Base-by-base conservation (phyloP, 2,797 vertebrate genomes). In the Merluccius polli region DNA sequence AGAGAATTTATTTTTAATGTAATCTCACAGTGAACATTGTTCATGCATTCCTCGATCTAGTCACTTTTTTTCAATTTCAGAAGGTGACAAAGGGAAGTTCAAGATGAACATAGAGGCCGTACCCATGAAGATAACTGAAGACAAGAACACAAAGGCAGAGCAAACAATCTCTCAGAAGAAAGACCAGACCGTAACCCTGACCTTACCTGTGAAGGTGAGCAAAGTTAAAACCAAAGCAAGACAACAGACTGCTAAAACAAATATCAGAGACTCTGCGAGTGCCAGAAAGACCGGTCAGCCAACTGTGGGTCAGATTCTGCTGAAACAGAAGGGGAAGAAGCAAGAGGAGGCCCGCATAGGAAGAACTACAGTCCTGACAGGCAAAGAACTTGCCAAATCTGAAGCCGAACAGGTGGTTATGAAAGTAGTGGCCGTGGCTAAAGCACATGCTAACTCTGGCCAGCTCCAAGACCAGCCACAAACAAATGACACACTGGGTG, bases 401-500 rank as follows among this genome's bases (percentile, higher is more conserved):
- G 80, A 87, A 4, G 1, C 75, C 16, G 91, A 89, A 67, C 35
- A 70, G 41, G 69, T 73, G 11, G 59, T 52, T 13, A 74, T 79
- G 16, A 89, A 88, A 44, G 86, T 89, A 27, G 82, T 76, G 76
- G 70, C 71, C 36, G 11, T 12, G 15, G 71, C 69, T 24, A 91
- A 82, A 84, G 30, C 48, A n/a, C 44, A 59, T 67, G 12, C 79
- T 29, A 90, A 90, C 76, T 75, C 85, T 67, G 75, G 83, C 31
- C 84, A 89, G 30, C 84, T 89, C 65, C 92, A 91, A 90, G 92
- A 93, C 29, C 82, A 93, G 71, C 89, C 91, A 82, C 82, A 81
- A 21, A 77, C 24, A 12, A 94, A 93, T 75, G 38, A 77, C 27
- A 93, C 84, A 44, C 86, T 85, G 71, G 82, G 30, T 72, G 78